Percentiles rank a stretch among this genome's conserved stretches.
Conservation (phyloP, 2,113 vertebrate genomes). For the Noctilio leporinus region DNA sequence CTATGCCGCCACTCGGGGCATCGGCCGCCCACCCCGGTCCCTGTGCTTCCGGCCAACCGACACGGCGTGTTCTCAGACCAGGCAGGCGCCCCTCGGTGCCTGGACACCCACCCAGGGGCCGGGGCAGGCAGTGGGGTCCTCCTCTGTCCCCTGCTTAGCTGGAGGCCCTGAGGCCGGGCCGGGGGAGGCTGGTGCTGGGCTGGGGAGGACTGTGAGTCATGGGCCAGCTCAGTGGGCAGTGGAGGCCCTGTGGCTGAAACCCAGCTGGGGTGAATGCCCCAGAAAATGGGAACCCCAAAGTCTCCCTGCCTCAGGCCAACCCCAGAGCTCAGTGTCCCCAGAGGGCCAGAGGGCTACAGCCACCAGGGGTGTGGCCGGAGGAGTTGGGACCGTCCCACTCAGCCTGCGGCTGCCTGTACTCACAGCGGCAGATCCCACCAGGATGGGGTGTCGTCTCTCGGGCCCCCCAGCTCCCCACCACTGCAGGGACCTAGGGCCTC, state of each 20-base stretch:
- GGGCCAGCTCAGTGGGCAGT: not conserved
- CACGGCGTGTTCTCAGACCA: rapidly evolving
- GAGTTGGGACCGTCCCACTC: too few species aligned
- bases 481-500: not conserved
- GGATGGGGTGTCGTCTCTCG: not conserved
- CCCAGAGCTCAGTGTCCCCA: too few species aligned
- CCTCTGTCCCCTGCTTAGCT: too few species aligned
- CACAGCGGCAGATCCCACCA: too few species aligned
- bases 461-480: not conserved
- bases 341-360: not conserved
- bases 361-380: rapidly evolving
- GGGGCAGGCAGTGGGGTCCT: rapidly evolving
- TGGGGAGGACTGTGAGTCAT: too few species aligned
- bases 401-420: too few species aligned
- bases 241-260: rapidly evolving
- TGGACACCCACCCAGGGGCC: rapidly evolving
- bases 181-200: too few species aligned
- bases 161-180: too few species aligned
- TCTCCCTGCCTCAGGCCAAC: too few species aligned
- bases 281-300: too few species aligned
- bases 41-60: rapidly evolving
- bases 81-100: rapidly evolving
- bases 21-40: rapidly evolving
- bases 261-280: not conserved
- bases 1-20: rapidly evolving